Conservation (phyloP, 1,140 invertebrate genomes). For the Glossosoma conforme region DNA sequence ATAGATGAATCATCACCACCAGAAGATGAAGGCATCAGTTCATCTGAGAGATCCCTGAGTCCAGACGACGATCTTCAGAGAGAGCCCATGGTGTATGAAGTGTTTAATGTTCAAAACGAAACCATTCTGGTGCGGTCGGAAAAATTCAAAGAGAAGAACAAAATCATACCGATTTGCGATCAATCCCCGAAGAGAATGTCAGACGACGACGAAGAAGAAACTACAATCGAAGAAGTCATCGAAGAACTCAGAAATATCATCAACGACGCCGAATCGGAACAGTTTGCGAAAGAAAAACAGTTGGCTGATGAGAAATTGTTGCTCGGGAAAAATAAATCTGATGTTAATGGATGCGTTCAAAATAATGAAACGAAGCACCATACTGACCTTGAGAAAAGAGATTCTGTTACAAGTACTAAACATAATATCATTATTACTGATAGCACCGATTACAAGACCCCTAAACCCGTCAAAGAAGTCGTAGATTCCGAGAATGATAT, state of each 20-base stretch:
- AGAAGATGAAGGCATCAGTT: conserved; percentile 81
- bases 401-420: conserved; percentile 46
- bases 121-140: conserved; percentile 48
- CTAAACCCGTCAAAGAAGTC: conserved; percentile 35
- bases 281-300: conserved; percentile 51
- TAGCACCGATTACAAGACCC: conserved; percentile 36
- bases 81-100: conserved; percentile 58
- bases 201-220: conserved; percentile 68
- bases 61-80: conserved; percentile 57
- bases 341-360: conserved; percentile 39
- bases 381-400: conserved; percentile 43
- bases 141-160: conserved; percentile 41
- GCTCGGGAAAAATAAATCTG: conserved; percentile 40
- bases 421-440: conserved; percentile 48
- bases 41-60: conserved; percentile 70
- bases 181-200: conserved; percentile 45
- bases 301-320: conserved; percentile 43
- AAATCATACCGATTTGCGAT: conserved; percentile 35
- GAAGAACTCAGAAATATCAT: conserved; percentile 79
- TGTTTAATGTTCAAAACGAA: conserved; percentile 57
- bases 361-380: conserved; percentile 37
- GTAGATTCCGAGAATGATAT: conserved; percentile 53
- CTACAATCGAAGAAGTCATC: conserved; percentile 82
- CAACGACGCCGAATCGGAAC: conserved; percentile 74
- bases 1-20: conserved; percentile 65